Base-by-base conservation (phyloP, 2,113 vertebrate genomes). In the Hystrix cristata region DNA sequence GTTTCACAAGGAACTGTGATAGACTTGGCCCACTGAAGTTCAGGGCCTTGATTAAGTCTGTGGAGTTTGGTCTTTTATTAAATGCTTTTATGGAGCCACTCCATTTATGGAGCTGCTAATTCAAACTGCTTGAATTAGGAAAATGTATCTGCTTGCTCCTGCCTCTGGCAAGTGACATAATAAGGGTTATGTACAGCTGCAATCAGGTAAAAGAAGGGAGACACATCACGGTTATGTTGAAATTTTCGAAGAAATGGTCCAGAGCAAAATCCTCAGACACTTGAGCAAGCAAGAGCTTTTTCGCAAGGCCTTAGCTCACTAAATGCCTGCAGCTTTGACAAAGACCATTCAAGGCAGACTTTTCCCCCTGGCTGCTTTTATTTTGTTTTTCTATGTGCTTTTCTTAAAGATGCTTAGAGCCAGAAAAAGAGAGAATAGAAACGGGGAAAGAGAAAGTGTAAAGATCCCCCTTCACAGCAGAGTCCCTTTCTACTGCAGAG, bases 71-170 rank as follows among this genome's bases (percentile, higher is more conserved):
- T 78, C 43, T 92, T 95, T 85, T 84, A 82, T 83, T 18, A 92
- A 80, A 87, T 29, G 16, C 13, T 76, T 29, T 48, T 76, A 29
- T 48, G 0, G 34, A 48, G 43, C 53, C 79, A 90, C 83, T 79
- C 59, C 34, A 94, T 29, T 94, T 85, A 83, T 43, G 29, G n/a
- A 7, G 65, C 82, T 65, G 90, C n/a, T 85, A 64, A 97, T 93
- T 64, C 59, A 97, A 94, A 87, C 10, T 59, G 21, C 83, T 87
- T 29, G 57, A 96, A 91, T 97, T 97, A 95, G 31, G 90, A 95
- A 95, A 67, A 81, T 38, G 18, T n/a, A 83, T 94, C 69, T 93
- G 72, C 27, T 81, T 89, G 48, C 51, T 93, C 69, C 62, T 91
- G 51, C 80, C 69, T 94, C 81, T 87, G 65, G 46, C 71, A 82